Conservation (phyloP, 2,888 invertebrate genomes). For the Clitarchus hookeri region DNA sequence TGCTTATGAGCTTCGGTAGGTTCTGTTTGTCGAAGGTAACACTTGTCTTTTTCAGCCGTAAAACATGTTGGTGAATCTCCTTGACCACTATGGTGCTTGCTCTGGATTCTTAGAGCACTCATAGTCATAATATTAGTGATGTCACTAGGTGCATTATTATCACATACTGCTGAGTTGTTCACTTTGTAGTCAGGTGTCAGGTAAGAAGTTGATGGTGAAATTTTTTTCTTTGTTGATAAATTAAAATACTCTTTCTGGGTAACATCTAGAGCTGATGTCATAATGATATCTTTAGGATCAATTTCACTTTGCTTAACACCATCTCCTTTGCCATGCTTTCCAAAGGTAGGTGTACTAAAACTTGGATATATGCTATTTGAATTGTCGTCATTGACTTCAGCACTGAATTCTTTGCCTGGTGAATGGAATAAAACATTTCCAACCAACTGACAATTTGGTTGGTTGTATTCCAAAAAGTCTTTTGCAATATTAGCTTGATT, state of each 20-base stretch:
- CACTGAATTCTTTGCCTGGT: neutral
- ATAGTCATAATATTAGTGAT: neutral
- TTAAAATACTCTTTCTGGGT: neutral
- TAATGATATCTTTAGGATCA: neutral
- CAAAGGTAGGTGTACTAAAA: neutral
- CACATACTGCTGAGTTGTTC: neutral
- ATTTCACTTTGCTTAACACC: neutral
- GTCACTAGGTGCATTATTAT: neutral
- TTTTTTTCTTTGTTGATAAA: neutral
- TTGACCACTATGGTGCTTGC: neutral
- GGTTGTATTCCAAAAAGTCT: neutral
- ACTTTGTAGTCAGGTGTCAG: neutral
- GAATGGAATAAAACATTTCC: neutral
- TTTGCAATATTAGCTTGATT: neutral
- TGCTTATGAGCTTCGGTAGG: neutral
- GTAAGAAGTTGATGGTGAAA: neutral
- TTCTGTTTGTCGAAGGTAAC: neutral
- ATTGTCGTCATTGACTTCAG: neutral
- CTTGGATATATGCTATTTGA: neutral
- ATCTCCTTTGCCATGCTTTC: neutral
- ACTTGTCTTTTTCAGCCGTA: neutral
- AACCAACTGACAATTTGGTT: neutral
- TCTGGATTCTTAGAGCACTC: neutral
- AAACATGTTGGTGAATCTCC: conserved; percentile 8
- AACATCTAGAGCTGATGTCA: neutral